Evolutionary conservation across 2,888 invertebrate species (phyloP), one percentile per base, ranked within the genome.

Genomic region (Melinaea marsaeus): DNA sequence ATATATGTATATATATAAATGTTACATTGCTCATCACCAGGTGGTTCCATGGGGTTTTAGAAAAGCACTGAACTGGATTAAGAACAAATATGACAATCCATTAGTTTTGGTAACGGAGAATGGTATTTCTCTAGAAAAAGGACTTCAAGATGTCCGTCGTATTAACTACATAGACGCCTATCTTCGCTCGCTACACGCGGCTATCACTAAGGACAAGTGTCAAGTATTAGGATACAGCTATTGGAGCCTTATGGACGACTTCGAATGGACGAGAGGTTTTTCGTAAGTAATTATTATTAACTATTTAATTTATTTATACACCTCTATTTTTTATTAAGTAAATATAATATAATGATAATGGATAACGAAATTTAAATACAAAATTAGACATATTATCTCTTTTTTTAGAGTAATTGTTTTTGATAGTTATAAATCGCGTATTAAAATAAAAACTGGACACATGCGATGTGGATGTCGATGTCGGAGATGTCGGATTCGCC

Each of bases 201-300:
- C 93, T 0, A 74, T 94, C 0, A 71, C 75, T 0, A 84, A 90
- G 47, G 93, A 94, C 76, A 90, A 91, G 0, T 93, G 93, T 68
- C 86, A 88, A 58, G 91, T 95, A 0, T 77, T 86, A 7, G 95
- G 94, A 0, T 97, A 96, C 75, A 92, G 94, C 0, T 92, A 93
- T 61, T 96, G 96, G 95, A 94, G 94, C 69, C 82, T 97, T 13
- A 91, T 96, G 83, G 96, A 97, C 75, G 95, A 95, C 76, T 95
- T 94, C 80, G 96, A 97, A 79, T 96, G 96, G 96, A 89, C 90
- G 64, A 88, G 92, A 55, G 96, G 96, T 35, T 96, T 92, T 77
- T 92, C 93, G 92, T 94, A 68, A 87, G 89, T 85, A 32, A 5
- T 51, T 7, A 22, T 32, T 13, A 5, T 48, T 48, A 22, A 4